These are phyloP conservation scores for Oegoconia quadripuncta DNA, from an alignment of 2,888 invertebrate genomes.

Conservation along the genomic window DNA sequence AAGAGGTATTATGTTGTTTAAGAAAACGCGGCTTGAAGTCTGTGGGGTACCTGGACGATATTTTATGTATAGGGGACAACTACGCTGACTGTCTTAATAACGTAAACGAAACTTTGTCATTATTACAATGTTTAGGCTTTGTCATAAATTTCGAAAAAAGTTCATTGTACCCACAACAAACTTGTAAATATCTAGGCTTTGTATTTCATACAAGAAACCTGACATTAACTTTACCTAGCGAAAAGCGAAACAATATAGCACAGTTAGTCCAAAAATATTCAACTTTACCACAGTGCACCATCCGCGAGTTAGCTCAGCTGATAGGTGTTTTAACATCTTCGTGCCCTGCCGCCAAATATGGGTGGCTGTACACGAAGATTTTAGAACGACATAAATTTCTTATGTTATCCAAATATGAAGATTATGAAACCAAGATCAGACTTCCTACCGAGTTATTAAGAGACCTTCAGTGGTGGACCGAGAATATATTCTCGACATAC, in stretches of 20 bases:
- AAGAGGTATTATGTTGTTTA: constrained; percentile 4
- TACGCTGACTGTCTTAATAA: constrained; percentile 9
- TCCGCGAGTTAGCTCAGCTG: no score
- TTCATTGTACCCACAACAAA: constrained; percentile 6
- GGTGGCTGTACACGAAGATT: no score
- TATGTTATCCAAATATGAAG: no score
- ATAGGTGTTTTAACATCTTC: no score
- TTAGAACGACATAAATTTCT: no score
- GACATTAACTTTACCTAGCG: constrained; percentile 7
- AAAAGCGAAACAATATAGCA: constrained; percentile 7
- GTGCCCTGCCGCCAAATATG: no score
- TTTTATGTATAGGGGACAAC: constrained; percentile 12
- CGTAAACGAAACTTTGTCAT: constrained; percentile 9
- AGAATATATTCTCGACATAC: no score
- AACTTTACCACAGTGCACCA: constrained; percentile 2
- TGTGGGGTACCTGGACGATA: constrained; percentile 13
- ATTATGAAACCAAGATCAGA: no score
- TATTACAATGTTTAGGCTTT: constrained; percentile 16
- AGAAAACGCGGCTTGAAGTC: constrained; percentile 5
- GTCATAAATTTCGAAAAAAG: no score
- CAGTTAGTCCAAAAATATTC: constrained; percentile 7
- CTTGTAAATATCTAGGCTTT: constrained; percentile 13
- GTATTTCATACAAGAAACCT: constrained; percentile 1
- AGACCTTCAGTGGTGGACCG: no score
- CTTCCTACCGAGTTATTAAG: no score